phyloP scores from a whole-genome alignment of 2,797 vertebrate species.

The Epinephelus coioides region DNA sequence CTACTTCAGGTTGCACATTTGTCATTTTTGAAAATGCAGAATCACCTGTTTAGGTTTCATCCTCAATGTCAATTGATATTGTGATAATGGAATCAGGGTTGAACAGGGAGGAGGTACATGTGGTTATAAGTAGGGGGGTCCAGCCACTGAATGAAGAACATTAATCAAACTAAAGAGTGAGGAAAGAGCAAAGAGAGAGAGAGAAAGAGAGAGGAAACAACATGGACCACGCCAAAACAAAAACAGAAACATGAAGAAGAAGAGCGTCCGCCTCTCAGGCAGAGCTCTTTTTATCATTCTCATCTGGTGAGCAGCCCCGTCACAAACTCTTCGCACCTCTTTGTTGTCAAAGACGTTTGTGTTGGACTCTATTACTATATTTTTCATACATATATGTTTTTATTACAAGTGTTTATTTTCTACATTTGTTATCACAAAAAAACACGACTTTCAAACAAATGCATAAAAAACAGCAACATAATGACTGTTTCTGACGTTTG shows the following conservation, averaged over 20 bases:
- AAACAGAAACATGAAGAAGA: constrained; percentile 82
- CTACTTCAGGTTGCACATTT: constrained; percentile 82
- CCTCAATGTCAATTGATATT: constrained; percentile 84
- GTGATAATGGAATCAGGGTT: constrained; percentile 71
- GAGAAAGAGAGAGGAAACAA: constrained; percentile 65
- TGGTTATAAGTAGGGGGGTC: constrained; percentile 74
- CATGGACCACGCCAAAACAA: constrained; percentile 86
- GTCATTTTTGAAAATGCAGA: constrained; percentile 77
- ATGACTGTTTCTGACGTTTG: constrained; percentile 73
- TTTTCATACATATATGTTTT: constrained; percentile 74
- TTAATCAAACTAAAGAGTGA: constrained; percentile 75
- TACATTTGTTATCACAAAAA: constrained; percentile 85
- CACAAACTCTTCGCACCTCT: constrained; percentile 74
- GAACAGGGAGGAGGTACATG: constrained; percentile 47
- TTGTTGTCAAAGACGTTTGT: constrained; percentile 74
- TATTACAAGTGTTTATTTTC: constrained; percentile 77
- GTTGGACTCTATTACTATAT: constrained; percentile 85
- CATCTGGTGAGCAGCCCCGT: constrained; percentile 87
- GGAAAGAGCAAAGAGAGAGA: constrained; percentile 41
- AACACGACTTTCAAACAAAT: constrained; percentile 83
- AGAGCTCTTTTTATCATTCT: constrained; percentile 85
- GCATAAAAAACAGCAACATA: constrained; percentile 86
- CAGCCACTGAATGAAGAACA: constrained; percentile 88
- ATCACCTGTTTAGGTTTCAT: constrained; percentile 79
- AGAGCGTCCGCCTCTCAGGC: constrained; percentile 61